Conservation (phyloP, 2,888 invertebrate species). For the Dryococelus australis region DNA sequence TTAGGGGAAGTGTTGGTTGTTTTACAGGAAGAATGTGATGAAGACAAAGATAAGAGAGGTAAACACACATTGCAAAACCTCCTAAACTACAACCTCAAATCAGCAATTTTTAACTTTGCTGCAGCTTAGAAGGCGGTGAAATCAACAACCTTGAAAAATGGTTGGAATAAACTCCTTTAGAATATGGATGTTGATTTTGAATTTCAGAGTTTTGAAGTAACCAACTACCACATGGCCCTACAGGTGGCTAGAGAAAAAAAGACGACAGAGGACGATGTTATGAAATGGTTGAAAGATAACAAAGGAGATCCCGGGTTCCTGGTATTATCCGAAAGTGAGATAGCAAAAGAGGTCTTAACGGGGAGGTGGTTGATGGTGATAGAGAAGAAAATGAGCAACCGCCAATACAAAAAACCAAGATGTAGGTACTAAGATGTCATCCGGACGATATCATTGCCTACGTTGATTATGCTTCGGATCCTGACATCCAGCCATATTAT, state of each 20-base stretch:
- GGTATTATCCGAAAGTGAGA: not conserved
- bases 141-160: not conserved
- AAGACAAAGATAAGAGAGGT: no score
- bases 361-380: not conserved
- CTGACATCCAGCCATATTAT: no score
- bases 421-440: no score
- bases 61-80: not conserved
- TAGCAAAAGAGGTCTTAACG: not conserved
- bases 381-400: not conserved
- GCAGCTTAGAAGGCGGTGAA: slow-evolving; percentile 23
- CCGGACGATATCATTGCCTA: no score
- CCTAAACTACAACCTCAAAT: not conserved
- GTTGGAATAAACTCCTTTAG: no score
- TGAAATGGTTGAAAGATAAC: not conserved
- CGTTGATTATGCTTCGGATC: no score
- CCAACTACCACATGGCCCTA: not conserved
- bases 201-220: no score
- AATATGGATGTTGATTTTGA: no score
- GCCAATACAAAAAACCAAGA: no score
- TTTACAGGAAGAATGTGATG: not conserved
- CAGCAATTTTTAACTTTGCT: slow-evolving; percentile 19
- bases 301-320: not conserved
- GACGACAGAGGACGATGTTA: not conserved
- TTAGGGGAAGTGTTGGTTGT: slow-evolving; percentile 7
- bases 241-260: not conserved